A percentile compares a stretch with the other conserved stretches of the same genome.
These are phyloP conservation scores for Phaetusa simplex DNA, from an alignment of 2,113 vertebrate species.

Conservation along the genomic window DNA sequence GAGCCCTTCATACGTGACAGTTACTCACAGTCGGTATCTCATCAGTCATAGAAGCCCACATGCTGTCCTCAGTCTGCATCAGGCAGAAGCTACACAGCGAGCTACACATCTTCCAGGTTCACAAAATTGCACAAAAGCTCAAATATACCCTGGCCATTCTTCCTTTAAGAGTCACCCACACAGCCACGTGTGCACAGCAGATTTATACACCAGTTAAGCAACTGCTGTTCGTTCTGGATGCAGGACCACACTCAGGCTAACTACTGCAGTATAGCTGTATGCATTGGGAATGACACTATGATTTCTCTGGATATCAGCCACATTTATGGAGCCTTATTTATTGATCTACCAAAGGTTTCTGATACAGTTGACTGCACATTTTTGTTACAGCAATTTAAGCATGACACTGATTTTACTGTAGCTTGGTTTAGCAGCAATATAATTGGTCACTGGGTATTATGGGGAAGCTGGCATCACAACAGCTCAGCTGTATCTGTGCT, in stretches of 20 bases:
- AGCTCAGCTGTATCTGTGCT: background rate
- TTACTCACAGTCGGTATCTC: background rate
- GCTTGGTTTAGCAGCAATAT: conserved; percentile 44
- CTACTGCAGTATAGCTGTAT: background rate
- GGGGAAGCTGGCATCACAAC: background rate
- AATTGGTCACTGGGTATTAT: conserved; percentile 39
- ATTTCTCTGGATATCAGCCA: conserved; percentile 41
- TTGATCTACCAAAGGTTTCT: conserved; percentile 42
- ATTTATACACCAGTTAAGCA: background rate
- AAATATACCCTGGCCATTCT: background rate
- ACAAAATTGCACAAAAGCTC: background rate
- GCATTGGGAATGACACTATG: background rate
- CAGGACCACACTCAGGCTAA: background rate
- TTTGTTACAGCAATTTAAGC: conserved; percentile 57
- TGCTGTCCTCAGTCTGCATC: background rate
- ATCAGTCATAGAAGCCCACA: background rate
- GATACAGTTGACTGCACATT: conserved; percentile 10
- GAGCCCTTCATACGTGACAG: background rate
- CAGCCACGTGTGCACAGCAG: background rate
- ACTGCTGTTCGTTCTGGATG: conserved; percentile 23
- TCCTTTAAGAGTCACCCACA: background rate
- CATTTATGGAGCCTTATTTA: conserved; percentile 36
- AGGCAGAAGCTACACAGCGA: background rate
- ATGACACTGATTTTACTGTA: conserved; percentile 32
- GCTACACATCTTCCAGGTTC: background rate